Conservation (phyloP, 2,113 vertebrate species). For the Xerus inauris region DNA sequence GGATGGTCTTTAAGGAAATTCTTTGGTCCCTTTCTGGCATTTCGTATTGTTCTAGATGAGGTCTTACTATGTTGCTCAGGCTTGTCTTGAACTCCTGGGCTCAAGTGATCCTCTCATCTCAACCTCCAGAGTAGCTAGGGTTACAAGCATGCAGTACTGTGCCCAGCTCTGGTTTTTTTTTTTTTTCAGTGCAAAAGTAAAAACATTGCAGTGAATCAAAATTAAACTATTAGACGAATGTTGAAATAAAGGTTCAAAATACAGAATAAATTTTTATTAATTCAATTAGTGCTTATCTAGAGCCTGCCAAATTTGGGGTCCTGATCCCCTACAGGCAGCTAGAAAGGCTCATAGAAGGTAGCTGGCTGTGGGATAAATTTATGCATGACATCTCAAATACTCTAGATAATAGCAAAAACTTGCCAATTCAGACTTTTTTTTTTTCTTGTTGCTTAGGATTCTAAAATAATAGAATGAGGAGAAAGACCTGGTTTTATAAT, state of each 20-base stretch:
- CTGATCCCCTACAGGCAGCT: neutral
- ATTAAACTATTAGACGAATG: constrained; percentile 50
- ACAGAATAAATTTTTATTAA: constrained; percentile 37
- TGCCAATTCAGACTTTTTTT: constrained; percentile 30
- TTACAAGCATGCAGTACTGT: neutral
- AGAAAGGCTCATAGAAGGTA: neutral
- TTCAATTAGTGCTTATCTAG: constrained; percentile 43
- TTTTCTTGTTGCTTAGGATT: constrained; percentile 63
- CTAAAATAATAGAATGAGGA: constrained; percentile 58
- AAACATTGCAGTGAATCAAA: constrained; percentile 29
- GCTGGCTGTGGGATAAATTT: constrained; percentile 2
- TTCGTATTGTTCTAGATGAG: neutral
- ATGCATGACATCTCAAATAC: neutral
- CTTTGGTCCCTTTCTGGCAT: neutral
- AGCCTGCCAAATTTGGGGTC: constrained; percentile 41
- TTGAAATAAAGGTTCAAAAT: constrained; percentile 54
- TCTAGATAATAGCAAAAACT: constrained; percentile 12
- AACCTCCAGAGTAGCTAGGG: neutral
- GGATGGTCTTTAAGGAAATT: neutral
- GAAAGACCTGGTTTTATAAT: constrained; percentile 67
- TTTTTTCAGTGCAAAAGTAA: constrained; percentile 37
- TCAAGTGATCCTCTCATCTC: neutral
- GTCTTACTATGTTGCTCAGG: neutral
- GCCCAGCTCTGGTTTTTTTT: neutral
- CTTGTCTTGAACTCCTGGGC: neutral